Conservation (phyloP, 2,888 invertebrate genomes). For the Lottia gigantea region DNA sequence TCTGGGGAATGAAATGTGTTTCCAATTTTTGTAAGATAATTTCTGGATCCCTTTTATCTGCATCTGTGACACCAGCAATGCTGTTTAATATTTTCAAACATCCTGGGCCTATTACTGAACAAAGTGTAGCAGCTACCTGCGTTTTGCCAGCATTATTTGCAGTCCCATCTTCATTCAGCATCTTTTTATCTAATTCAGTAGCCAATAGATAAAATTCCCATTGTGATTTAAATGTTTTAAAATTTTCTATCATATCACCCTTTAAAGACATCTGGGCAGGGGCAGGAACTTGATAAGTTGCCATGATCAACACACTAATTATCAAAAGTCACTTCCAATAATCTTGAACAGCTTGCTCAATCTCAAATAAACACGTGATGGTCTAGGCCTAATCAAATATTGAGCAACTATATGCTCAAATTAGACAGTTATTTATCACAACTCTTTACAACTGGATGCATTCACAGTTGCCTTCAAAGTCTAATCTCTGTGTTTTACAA, state of each 20-base stretch:
- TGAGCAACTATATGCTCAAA: no score
- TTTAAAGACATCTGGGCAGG: conserved; percentile 5
- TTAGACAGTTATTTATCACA: no score
- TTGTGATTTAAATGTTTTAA: not conserved
- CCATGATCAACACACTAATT: not conserved
- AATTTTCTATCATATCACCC: not conserved
- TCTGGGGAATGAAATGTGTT: not conserved
- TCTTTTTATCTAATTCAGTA: not conserved
- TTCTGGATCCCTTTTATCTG: conserved; percentile 1
- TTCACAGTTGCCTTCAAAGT: not conserved
- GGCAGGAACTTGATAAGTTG: not conserved
- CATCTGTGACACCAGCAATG: not conserved
- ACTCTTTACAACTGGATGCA: not conserved
- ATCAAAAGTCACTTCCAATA: not conserved
- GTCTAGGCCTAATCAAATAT: no score
- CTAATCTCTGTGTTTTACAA: not conserved
- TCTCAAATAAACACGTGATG: no score
- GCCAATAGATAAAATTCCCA: conserved; percentile 2
- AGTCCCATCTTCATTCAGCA: not conserved
- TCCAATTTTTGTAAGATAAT: not conserved
- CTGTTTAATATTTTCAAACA: not conserved
- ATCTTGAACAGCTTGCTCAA: no score
- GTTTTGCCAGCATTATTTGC: not conserved
- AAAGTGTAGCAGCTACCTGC: not conserved
- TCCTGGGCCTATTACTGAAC: not conserved